phyloP scores from a whole-genome alignment of 1,140 invertebrate genomes.

The Drosophila nannoptera region DNA sequence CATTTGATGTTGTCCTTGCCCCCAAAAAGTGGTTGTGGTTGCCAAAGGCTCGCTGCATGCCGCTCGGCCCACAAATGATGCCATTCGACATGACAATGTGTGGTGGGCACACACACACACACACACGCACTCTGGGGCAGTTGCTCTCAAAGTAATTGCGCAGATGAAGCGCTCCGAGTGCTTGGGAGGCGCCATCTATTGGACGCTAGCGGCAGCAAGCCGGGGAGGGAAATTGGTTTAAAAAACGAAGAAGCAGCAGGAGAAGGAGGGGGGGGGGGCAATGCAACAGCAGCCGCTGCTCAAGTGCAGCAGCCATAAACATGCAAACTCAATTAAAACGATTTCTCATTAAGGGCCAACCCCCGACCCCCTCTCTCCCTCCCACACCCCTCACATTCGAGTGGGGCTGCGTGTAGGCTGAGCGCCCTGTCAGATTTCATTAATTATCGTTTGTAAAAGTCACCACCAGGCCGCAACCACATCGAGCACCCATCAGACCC shows the following conservation, averaged over 20 bases:
- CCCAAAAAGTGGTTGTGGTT: conserved; percentile 38
- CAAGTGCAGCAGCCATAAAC: conserved; percentile 72
- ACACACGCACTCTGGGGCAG: background rate
- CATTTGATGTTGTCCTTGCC: conserved; percentile 63
- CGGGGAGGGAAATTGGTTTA: background rate
- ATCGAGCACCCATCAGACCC: conserved; percentile 2
- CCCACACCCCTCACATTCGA: too few relatives aligned
- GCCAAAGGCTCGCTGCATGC: too few relatives aligned
- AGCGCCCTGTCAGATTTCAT: conserved; percentile 72
- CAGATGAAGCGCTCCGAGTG: conserved; percentile 23
- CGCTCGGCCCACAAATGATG: conserved; percentile 62
- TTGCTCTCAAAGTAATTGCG: conserved; percentile 49
- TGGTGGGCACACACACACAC: conserved; percentile 33
- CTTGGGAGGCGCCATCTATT: background rate
- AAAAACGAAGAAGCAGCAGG: background rate
- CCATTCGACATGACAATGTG: conserved; percentile 76
- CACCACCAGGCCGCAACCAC: conserved; percentile 49
- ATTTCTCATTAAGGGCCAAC: conserved; percentile 78
- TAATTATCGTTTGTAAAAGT: conserved; percentile 77
- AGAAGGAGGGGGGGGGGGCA: conserved; percentile 14
- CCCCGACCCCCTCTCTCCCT: too few relatives aligned
- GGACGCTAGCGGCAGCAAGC: background rate
- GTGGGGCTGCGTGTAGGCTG: conserved; percentile 13
- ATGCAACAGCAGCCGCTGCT: conserved; percentile 31
- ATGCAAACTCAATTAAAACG: conserved; percentile 79